phyloP scores from a whole-genome alignment of 1,140 invertebrate genomes.

The Euura saliciscinereae region DNA sequence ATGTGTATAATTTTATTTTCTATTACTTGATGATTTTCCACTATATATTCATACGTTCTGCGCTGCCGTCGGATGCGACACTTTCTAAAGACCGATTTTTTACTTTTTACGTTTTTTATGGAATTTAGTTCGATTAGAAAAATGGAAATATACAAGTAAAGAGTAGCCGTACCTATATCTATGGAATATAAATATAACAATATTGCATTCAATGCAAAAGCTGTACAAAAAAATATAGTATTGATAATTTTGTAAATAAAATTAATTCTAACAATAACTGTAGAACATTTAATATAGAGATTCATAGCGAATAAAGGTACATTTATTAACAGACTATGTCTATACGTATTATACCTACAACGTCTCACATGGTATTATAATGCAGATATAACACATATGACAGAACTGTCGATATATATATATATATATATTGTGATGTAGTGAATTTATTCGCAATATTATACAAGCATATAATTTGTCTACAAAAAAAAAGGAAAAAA shows the following conservation, averaged over 20 bases:
- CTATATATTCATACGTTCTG: no score
- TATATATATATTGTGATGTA: background rate
- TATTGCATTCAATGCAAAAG: conserved; percentile 2
- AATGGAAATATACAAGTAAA: conserved; percentile 18
- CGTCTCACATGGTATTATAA: background rate
- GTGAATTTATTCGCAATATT: background rate
- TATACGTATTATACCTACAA: background rate
- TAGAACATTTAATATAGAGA: background rate
- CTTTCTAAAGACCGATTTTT: no score
- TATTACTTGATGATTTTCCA: no score
- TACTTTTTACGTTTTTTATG: no score
- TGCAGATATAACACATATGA: background rate
- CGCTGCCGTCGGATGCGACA: no score
- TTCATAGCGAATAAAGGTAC: background rate
- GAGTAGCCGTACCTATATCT: conserved; percentile 27
- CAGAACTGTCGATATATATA: no score
- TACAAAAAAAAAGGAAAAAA: background rate
- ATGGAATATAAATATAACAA: background rate
- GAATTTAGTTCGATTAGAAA: conserved; percentile 25
- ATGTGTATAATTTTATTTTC: background rate
- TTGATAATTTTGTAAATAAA: conserved; percentile 6
- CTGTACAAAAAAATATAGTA: background rate
- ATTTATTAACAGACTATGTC: conserved; percentile 1
- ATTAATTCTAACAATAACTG: background rate
- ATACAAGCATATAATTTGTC: no score